Conservation (phyloP, 1,140 invertebrate genomes). For the Drosophila nasuta region DNA sequence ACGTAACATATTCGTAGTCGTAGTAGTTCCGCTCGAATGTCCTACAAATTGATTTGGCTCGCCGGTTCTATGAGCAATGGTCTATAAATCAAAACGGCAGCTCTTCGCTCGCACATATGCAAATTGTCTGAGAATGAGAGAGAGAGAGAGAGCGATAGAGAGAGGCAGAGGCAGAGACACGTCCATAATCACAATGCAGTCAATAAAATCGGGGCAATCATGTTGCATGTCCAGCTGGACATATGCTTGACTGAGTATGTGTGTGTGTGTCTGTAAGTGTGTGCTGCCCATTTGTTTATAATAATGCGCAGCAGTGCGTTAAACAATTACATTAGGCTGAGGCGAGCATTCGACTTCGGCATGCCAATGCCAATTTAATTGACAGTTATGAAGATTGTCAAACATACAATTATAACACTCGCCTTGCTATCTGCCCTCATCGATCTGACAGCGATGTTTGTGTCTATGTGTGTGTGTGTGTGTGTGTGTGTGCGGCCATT, state of each 20-base stretch:
- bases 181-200: constrained; percentile 57
- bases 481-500: constrained; percentile 33
- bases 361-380: constrained; percentile 73
- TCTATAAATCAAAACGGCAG: constrained; percentile 46
- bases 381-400: constrained; percentile 84
- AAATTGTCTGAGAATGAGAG: constrained; percentile 27
- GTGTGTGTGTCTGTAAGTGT: constrained; percentile 10
- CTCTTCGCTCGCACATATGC: constrained; percentile 37
- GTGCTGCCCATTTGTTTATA: constrained; percentile 69
- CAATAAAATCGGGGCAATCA: constrained; percentile 73
- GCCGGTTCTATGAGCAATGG: constrained; percentile 14
- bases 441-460: constrained; percentile 61
- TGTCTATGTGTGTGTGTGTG: constrained; percentile 12
- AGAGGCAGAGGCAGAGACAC: neutral
- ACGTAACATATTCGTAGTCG: neutral
- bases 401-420: constrained; percentile 81
- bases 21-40: constrained; percentile 26
- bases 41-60: constrained; percentile 48
- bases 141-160: neutral
- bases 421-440: constrained; percentile 56
- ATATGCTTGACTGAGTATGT: constrained; percentile 12
- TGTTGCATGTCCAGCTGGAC: constrained; percentile 42
- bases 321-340: constrained; percentile 75
- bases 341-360: constrained; percentile 27
- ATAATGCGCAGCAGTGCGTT: constrained; percentile 77